These are phyloP conservation scores for Psittacara wagleri DNA, from an alignment of 2,113 vertebrate genomes.

Conservation along the genomic window DNA sequence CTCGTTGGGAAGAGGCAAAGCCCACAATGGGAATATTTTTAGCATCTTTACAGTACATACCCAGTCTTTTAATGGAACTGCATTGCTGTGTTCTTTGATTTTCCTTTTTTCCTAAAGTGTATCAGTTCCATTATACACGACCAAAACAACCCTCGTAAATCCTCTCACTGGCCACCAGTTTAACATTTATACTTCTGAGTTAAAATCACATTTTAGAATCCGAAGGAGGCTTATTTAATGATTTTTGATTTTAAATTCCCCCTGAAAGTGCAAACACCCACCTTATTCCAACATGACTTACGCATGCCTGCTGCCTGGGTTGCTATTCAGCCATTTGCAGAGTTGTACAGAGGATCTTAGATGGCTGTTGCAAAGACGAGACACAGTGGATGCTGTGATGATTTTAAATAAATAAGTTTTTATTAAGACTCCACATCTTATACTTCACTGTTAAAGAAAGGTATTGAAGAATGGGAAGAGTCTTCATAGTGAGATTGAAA, in stretches of 20 bases:
- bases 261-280: neutral
- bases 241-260: neutral
- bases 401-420: neutral
- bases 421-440: neutral
- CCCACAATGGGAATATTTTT: accelerated
- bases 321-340: neutral
- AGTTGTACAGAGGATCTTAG: neutral
- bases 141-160: neutral
- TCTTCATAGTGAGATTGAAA: neutral
- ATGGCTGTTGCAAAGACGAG: neutral
- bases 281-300: neutral
- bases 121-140: neutral
- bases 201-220: neutral
- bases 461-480: neutral
- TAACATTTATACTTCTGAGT: neutral
- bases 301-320: neutral
- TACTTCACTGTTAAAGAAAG: neutral
- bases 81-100: neutral
- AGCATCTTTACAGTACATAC: neutral
- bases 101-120: neutral
- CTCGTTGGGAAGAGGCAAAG: neutral
- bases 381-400: neutral
- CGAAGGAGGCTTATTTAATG: neutral
- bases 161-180: accelerated
- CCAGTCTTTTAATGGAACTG: neutral